Percentiles rank a stretch among this genome's conserved stretches.
These are phyloP conservation scores for Speoplatyrhinus poulsoni DNA, from an alignment of 2,113 vertebrate genomes.

Conservation along the genomic window DNA sequence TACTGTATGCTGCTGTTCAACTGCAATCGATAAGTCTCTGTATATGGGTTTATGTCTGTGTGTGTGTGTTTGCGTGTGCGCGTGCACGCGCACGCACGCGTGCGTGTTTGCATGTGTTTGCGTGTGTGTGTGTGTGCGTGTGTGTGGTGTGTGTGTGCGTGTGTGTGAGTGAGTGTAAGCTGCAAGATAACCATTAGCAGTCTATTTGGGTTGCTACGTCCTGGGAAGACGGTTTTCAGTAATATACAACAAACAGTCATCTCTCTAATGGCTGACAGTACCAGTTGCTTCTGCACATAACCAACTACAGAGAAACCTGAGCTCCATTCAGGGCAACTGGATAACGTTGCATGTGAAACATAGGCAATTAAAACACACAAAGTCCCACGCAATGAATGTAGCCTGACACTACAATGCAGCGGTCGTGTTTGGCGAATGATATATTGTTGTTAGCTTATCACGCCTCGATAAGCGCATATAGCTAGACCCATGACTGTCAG, in stretches of 20 bases:
- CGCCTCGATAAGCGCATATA: neutral
- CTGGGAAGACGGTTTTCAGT: slow-evolving; percentile 19
- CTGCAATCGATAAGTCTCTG: too few species aligned
- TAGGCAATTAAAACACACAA: neutral
- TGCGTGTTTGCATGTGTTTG: neutral
- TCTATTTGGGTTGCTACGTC: slow-evolving; percentile 10
- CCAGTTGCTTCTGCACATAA: slow-evolving; percentile 8
- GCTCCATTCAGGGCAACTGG: neutral
- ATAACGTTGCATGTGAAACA: slow-evolving; percentile 6
- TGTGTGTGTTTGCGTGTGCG: neutral
- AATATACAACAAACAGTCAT: slow-evolving; percentile 49
- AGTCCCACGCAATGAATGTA: neutral
- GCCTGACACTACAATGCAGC: neutral
- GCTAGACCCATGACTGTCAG: slow-evolving; percentile 4
- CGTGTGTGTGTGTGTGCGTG: neutral
- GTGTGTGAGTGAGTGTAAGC: neutral
- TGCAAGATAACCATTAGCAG: slow-evolving; percentile 11
- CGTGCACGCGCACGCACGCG: too few species aligned
- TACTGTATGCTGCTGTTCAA: too few species aligned
- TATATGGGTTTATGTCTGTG: neutral
- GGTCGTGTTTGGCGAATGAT: neutral
- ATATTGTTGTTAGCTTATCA: neutral
- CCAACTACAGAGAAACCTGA: slow-evolving; percentile 5
- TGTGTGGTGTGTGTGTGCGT: neutral
- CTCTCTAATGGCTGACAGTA: slow-evolving; percentile 39